Evolutionary conservation across 2,888 invertebrate genomes (phyloP).

Genomic region (Lasioglossum villosulum): DNA sequence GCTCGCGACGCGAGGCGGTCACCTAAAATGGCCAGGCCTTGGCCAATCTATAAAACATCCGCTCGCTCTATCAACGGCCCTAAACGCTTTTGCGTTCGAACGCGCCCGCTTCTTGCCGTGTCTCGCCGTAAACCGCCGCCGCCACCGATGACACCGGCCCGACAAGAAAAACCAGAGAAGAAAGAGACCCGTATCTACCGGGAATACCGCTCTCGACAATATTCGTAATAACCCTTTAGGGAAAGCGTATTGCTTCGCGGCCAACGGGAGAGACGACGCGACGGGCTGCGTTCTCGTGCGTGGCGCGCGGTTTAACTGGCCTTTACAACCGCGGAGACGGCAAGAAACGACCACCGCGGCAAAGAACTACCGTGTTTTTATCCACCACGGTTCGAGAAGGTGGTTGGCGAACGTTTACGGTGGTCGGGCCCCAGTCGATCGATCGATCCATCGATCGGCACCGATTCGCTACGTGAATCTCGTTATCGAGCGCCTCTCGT

Average conservation of each 20-base stretch:
- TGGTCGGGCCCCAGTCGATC: conserved; percentile 36
- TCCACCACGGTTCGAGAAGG: conserved; percentile 33
- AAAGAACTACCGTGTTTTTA: conserved; percentile 51
- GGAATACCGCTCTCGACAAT: conserved; percentile 51
- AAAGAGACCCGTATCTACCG: conserved; percentile 47
- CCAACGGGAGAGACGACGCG: background rate
- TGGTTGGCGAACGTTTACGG: conserved; percentile 50
- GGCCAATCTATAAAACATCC: conserved; percentile 77
- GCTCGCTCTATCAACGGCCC: conserved; percentile 66
- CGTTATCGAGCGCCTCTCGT: conserved; percentile 36
- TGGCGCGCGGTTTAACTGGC: conserved; percentile 42
- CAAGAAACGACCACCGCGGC: conserved; percentile 48
- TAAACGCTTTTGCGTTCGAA: conserved; percentile 67
- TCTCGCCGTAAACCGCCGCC: conserved; percentile 51
- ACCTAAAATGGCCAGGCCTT: conserved; percentile 74
- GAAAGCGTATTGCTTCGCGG: conserved; percentile 35
- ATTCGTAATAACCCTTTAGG: conserved; percentile 66
- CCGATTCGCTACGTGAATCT: conserved; percentile 53
- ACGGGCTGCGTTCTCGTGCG: conserved; percentile 34
- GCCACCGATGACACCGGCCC: conserved; percentile 53
- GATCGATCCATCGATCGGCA: conserved; percentile 29
- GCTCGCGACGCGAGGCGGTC: conserved; percentile 52
- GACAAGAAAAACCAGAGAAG: conserved; percentile 35
- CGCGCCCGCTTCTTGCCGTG: conserved; percentile 60
- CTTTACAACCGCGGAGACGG: conserved; percentile 36